Percentiles rank a stretch among this genome's conserved stretches.
Conservation (phyloP, 2,797 vertebrate genomes). For the Hemitrygon akajei region DNA sequence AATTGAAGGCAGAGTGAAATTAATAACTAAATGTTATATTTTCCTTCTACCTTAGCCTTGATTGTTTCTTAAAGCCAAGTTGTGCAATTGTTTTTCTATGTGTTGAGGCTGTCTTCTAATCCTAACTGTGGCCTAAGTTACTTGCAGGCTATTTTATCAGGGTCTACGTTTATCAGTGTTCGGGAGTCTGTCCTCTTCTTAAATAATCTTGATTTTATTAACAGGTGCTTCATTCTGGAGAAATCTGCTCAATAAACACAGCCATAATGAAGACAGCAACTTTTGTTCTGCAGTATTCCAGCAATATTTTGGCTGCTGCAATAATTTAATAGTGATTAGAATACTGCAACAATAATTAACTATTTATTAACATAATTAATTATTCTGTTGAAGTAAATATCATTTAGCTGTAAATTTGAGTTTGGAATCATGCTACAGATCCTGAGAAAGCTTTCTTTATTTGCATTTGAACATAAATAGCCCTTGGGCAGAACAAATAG, state of each 20-base stretch:
- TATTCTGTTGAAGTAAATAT: background rate
- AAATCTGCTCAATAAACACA: background rate
- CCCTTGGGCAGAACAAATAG: background rate
- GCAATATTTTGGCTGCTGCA: background rate
- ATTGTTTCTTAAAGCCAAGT: background rate
- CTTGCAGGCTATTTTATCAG: background rate
- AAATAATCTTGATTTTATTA: background rate
- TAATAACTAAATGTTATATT: background rate
- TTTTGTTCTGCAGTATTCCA: background rate
- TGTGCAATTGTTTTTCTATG: background rate
- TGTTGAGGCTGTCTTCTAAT: background rate
- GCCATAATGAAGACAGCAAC: too few relatives aligned
- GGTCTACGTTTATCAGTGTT: background rate
- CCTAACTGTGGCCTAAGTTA: background rate
- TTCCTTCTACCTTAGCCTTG: background rate
- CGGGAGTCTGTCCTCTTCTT: background rate
- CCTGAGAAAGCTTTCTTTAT: background rate
- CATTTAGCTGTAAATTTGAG: background rate
- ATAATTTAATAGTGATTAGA: background rate
- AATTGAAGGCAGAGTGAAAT: background rate
- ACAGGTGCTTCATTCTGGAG: background rate
- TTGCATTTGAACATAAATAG: background rate
- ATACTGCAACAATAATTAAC: background rate
- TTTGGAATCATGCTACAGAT: background rate
- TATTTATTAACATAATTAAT: background rate